Base-by-base conservation (phyloP, 2,888 invertebrate genomes). In the Theretra japonica region DNA sequence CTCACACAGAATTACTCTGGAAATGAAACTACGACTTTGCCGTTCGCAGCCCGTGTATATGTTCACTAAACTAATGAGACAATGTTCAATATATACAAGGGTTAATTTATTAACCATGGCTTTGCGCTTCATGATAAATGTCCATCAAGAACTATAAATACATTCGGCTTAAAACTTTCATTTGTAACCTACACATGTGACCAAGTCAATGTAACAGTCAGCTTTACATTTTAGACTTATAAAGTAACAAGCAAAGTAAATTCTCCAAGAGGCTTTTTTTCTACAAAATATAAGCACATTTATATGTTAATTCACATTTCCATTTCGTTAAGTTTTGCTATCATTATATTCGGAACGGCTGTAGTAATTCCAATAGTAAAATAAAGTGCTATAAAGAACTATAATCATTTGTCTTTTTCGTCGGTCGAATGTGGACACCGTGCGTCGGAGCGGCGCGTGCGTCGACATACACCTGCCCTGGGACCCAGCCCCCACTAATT, bases 401-500 rank as follows among this genome's bases (percentile, higher is more conserved):
- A 65, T 65, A 65, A 65, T 65, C 58, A 53, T 62, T 50, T 68
- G 30, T 59, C 70, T 65, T 70, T 70, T 72, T 70, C 57, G 69
- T 70, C 53, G 48, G 23, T 70, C 59, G 68, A 69, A 69, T 65
- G 28, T 70, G 70, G 60, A 65, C 70, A 23, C 58, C 28, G 57
- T 57, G 48, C 50, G 68, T 17, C 21, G 62, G 7, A 71, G 50
- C 80, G 85, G 87, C 91, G 88, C 90, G 90, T 90, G 91, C 91
- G 87, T 74, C 76, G 76, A 73, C 50, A 53, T 74, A 83, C 94
- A 94, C 93, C 94, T 94, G 94, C 93, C 85, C 84, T 87, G 89
- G 86, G 86, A 88, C 93, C 93, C 89, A 85, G 86, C 88, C 93
- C 93, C 89, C 85, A 86, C 88, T 93, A 94, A 94, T 94, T 94